These are phyloP conservation scores for Brachionus paranguensis DNA, from an alignment of 1,140 invertebrate genomes.

Conservation along the genomic window DNA sequence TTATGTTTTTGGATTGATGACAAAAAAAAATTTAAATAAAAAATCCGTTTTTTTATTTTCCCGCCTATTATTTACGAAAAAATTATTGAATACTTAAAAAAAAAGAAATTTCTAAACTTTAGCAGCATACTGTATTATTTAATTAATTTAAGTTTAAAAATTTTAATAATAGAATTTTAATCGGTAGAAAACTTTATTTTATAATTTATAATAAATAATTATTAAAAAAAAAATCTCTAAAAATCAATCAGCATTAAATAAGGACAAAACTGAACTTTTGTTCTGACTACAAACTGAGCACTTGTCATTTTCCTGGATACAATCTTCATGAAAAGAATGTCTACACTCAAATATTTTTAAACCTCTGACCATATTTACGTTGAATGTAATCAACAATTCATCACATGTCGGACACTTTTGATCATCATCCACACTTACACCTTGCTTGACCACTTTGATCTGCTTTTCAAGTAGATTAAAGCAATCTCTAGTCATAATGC, in stretches of 20 bases:
- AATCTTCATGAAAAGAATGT: conserved; percentile 80
- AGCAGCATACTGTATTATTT: too few relatives aligned
- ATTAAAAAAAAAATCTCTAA: neutral
- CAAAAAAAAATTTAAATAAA: too few relatives aligned
- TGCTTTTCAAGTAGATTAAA: conserved; percentile 78
- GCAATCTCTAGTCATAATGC: conserved; percentile 79
- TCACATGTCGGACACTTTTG: conserved; percentile 23
- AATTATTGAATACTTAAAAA: too few relatives aligned
- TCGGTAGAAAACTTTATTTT: neutral
- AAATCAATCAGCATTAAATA: neutral
- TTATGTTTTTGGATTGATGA: too few relatives aligned
- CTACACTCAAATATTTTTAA: conserved; percentile 78
- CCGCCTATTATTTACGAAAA: too few relatives aligned
- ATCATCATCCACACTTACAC: conserved; percentile 46
- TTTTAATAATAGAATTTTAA: too few relatives aligned
- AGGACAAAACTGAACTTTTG: neutral
- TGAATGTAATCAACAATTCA: conserved; percentile 52
- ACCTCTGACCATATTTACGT: conserved; percentile 61
- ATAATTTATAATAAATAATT: neutral
- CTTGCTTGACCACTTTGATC: conserved; percentile 69
- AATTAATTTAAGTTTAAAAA: too few relatives aligned
- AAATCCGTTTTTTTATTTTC: too few relatives aligned
- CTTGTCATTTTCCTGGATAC: conserved; percentile 56
- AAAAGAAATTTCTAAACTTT: too few relatives aligned
- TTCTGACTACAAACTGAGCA: conserved; percentile 26